Conservation (phyloP, 2,888 invertebrate genomes). For the Amorpha juglandis region DNA sequence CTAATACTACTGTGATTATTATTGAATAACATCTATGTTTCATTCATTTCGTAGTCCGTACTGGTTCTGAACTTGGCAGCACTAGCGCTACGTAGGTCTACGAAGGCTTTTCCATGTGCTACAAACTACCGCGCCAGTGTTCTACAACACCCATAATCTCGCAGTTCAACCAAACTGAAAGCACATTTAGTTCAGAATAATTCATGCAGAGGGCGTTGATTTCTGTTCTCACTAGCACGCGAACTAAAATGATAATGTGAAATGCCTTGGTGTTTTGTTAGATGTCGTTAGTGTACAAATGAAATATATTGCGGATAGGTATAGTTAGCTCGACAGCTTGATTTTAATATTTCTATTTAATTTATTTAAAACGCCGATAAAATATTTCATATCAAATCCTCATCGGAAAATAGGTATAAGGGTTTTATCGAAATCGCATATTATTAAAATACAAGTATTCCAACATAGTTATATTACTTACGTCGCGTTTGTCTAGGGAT, state of each 20-base stretch:
- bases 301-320: not conserved
- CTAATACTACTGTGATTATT: too few species aligned
- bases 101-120: slow-evolving; percentile 4
- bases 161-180: not conserved
- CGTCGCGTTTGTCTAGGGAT: too few species aligned
- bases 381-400: too few species aligned
- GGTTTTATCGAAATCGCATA: too few species aligned
- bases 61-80: slow-evolving; percentile 13
- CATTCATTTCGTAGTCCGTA: not conserved
- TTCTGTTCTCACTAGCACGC: not conserved
- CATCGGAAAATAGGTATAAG: too few species aligned
- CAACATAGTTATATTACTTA: too few species aligned
- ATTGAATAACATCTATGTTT: too few species aligned
- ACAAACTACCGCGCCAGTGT: not conserved
- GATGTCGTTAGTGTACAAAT: slow-evolving; percentile 6
- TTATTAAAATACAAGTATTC: too few species aligned
- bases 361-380: too few species aligned
- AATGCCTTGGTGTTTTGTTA: not conserved
- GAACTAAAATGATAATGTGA: not conserved
- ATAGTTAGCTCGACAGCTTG: not conserved
- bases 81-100: not conserved
- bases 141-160: not conserved
- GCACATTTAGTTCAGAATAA: slow-evolving; percentile 37
- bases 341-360: too few species aligned
- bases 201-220: slow-evolving; percentile 43